These are phyloP conservation scores for Drosophila greeni DNA, from an alignment of 2,888 invertebrate species.

Conservation along the genomic window DNA sequence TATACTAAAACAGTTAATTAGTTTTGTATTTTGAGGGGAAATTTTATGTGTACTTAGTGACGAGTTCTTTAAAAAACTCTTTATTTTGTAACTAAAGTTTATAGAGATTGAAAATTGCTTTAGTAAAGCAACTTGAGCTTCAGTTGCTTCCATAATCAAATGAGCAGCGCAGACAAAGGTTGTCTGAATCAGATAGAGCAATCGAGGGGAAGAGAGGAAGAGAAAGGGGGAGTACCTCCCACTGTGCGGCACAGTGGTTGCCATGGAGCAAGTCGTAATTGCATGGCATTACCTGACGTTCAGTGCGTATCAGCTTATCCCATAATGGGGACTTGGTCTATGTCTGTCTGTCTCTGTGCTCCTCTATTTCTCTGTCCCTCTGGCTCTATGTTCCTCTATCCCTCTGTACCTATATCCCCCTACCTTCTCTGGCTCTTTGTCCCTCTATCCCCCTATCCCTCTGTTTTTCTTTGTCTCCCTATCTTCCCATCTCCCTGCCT, in stretches of 20 bases:
- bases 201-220: background rate
- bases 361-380: background rate
- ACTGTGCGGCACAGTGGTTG: slow-evolving; percentile 14
- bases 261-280: slow-evolving; percentile 28
- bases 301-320: slow-evolving; percentile 29
- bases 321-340: slow-evolving; percentile 8
- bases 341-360: background rate
- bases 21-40: background rate
- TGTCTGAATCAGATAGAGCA: slow-evolving; percentile 5
- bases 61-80: too few species aligned
- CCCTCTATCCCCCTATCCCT: background rate
- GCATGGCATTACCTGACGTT: slow-evolving; percentile 19
- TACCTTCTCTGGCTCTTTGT: background rate
- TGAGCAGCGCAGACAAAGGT: slow-evolving; percentile 25
- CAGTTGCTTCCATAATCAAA: slow-evolving; percentile 14
- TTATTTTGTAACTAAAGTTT: background rate
- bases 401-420: background rate
- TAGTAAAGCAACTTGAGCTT: background rate
- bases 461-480: background rate
- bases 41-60: too few species aligned
- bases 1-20: background rate
- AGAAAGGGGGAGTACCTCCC: background rate
- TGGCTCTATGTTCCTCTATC: background rate
- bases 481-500: background rate
- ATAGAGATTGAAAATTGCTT: background rate